Evolutionary conservation across 2,113 vertebrate genomes (phyloP).

Genomic region (Myxocyprinus asiaticus): DNA sequence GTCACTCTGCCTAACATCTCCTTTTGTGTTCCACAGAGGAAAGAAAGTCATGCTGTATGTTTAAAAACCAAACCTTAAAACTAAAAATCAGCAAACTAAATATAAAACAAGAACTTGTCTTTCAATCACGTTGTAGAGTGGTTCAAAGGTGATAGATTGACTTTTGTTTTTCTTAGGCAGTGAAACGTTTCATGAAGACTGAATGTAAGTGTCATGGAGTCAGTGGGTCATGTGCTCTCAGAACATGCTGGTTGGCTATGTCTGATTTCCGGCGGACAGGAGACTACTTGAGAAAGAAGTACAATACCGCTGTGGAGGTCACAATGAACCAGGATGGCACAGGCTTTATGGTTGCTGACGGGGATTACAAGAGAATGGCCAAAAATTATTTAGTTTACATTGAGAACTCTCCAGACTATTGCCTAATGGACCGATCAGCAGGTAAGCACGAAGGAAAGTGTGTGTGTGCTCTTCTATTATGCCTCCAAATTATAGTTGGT

Average conservation of each 20-base stretch:
- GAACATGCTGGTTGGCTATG: slow-evolving; percentile 96
- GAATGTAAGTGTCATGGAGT: slow-evolving; percentile 99
- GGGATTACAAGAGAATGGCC: slow-evolving; percentile 85
- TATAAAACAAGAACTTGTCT: background rate
- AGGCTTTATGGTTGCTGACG: slow-evolving; percentile 89
- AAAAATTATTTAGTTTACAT: slow-evolving; percentile 95
- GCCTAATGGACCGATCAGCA: slow-evolving; percentile 89
- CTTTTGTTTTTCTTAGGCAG: slow-evolving; percentile 77
- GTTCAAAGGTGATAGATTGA: slow-evolving; percentile 7
- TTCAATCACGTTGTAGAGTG: background rate
- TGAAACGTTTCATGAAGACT: slow-evolving; percentile 96
- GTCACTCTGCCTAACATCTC: no score
- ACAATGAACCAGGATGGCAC: slow-evolving; percentile 96
- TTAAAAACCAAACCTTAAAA: no score
- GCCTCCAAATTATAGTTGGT: background rate
- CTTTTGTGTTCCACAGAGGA: no score
- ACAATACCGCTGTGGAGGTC: slow-evolving; percentile 93
- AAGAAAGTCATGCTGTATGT: no score
- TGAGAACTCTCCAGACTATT: slow-evolving; percentile 97
- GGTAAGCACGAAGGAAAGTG: slow-evolving; percentile 72
- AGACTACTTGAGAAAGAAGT: slow-evolving; percentile 91
- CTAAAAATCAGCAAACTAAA: no score
- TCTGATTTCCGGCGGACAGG: slow-evolving; percentile 94
- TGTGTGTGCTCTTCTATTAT: no score
- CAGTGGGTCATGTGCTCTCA: slow-evolving; percentile 94